phyloP scores from a whole-genome alignment of 2,888 invertebrate species.

The Cloeon dipterum region DNA sequence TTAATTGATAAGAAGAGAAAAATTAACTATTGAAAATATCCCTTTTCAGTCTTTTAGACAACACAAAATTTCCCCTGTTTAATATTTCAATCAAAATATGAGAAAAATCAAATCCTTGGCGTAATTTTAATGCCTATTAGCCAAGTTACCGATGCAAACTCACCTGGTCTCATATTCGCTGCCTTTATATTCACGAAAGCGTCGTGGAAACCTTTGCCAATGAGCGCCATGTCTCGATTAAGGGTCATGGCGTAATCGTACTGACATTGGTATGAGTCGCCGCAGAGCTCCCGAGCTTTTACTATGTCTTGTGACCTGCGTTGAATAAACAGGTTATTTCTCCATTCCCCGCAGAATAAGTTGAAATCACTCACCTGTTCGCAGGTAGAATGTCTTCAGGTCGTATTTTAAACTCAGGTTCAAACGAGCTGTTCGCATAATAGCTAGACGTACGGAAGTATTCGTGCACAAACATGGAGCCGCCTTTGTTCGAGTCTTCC shows the following conservation, averaged over 20 bases:
- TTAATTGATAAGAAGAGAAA: too few species aligned
- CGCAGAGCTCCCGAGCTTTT: constrained; percentile 46
- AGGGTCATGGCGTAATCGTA: constrained; percentile 74
- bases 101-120: too few species aligned
- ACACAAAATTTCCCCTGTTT: too few species aligned
- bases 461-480: constrained; percentile 54
- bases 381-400: constrained; percentile 47
- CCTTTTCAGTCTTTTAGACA: too few species aligned
- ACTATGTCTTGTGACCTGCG: constrained; percentile 30
- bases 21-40: too few species aligned
- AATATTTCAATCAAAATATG: too few species aligned
- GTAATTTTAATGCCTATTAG: too few species aligned
- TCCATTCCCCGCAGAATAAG: not conserved
- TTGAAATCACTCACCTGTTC: constrained; percentile 26
- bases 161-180: constrained; percentile 19
- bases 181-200: constrained; percentile 24
- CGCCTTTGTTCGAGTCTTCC: constrained; percentile 44
- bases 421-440: constrained; percentile 54
- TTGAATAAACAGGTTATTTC: constrained; percentile 1
- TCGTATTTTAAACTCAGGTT: constrained; percentile 45
- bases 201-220: constrained; percentile 62
- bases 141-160: too few species aligned
- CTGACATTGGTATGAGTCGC: constrained; percentile 62
- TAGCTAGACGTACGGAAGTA: constrained; percentile 58
- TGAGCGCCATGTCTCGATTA: constrained; percentile 64